These are phyloP conservation scores for Hylaea fasciaria DNA, from an alignment of 2,888 invertebrate species.

Conservation along the genomic window DNA sequence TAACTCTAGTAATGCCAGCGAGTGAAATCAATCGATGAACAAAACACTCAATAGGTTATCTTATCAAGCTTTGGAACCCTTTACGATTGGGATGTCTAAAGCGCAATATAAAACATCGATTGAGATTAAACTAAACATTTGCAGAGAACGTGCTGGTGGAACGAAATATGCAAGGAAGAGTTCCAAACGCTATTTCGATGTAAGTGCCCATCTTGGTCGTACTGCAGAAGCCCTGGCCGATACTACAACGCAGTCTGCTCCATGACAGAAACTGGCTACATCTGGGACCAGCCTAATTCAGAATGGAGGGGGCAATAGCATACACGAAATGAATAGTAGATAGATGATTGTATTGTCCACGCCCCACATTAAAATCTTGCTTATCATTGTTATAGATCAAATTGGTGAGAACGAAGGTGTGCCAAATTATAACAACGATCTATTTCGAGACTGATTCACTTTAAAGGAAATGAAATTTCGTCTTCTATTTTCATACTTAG, in stretches of 20 bases:
- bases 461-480: slow-evolving; percentile 74
- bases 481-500: slow-evolving; percentile 74
- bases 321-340: slow-evolving; percentile 26
- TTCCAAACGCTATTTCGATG: slow-evolving; percentile 94
- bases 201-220: slow-evolving; percentile 95
- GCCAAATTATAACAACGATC: slow-evolving; percentile 71
- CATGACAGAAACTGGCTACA: slow-evolving; percentile 95
- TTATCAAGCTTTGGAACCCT: slow-evolving; percentile 14
- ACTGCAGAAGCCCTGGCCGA: slow-evolving; percentile 93
- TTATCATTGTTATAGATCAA: slow-evolving; percentile 42
- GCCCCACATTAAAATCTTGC: slow-evolving; percentile 34
- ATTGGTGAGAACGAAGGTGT: slow-evolving; percentile 48
- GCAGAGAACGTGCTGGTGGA: slow-evolving; percentile 97
- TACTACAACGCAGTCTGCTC: slow-evolving; percentile 96
- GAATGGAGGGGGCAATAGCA: slow-evolving; percentile 73
- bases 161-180: slow-evolving; percentile 96
- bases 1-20: not conserved
- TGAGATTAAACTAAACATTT: slow-evolving; percentile 46
- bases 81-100: too few species aligned
- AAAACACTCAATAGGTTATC: slow-evolving; percentile 6
- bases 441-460: slow-evolving; percentile 78
- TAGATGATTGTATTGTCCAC: slow-evolving; percentile 16
- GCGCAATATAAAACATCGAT: slow-evolving; percentile 12
- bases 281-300: slow-evolving; percentile 92
- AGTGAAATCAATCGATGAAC: slow-evolving; percentile 19